Evolutionary conservation across 2,797 vertebrate genomes (phyloP).

Genomic region (Hemitrygon akajei): DNA sequence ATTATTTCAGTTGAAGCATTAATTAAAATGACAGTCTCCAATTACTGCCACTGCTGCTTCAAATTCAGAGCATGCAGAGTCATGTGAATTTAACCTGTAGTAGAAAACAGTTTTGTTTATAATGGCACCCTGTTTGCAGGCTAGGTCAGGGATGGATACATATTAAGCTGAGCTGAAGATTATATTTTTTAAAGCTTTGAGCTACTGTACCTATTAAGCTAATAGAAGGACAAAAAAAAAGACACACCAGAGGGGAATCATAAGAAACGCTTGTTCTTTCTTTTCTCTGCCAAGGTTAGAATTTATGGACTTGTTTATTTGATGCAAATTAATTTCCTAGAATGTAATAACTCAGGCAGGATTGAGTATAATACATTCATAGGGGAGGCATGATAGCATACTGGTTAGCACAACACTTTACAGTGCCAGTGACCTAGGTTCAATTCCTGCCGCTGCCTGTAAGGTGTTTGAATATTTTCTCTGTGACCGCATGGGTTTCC

Average conservation of each 20-base stretch:
- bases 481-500: no score
- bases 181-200: conserved; percentile 25
- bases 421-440: no score
- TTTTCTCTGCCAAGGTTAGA: background rate
- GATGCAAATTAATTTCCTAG: conserved; percentile 12
- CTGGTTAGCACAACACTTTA: no score
- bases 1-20: background rate
- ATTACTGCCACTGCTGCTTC: background rate
- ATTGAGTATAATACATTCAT: background rate
- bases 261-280: background rate
- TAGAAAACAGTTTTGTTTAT: background rate
- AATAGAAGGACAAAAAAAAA: background rate
- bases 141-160: background rate
- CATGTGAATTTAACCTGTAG: background rate
- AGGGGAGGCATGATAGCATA: no score
- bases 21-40: conserved; percentile 26
- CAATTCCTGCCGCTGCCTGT: no score
- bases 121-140: background rate
- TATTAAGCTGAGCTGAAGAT: conserved; percentile 19
- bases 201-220: conserved; percentile 3
- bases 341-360: background rate
- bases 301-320: background rate
- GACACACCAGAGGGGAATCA: background rate
- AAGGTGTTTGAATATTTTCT: no score
- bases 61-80: background rate